phyloP scores from a whole-genome alignment of 2,113 vertebrate species.

The Petroica traversi region DNA sequence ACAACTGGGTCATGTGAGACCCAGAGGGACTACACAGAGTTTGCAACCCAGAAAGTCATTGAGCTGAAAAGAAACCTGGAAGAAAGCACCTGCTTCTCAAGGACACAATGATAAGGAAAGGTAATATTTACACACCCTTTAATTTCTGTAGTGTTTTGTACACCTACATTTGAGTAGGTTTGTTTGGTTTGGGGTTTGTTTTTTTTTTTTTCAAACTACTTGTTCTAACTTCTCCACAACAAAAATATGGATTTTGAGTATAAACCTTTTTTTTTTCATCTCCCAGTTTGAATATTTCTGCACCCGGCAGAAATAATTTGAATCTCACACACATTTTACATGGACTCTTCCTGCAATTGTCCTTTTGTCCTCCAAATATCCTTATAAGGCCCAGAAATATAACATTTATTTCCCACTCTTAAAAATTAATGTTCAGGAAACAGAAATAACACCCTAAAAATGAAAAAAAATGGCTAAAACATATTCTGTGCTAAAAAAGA shows the following conservation, averaged over 20 bases:
- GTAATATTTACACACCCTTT: not conserved
- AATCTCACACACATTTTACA: not conserved
- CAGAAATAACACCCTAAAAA: not conserved
- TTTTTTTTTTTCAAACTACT: not conserved
- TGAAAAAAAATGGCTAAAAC: not conserved
- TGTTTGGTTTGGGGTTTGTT: not conserved
- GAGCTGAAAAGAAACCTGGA: conserved; percentile 13
- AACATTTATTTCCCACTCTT: not conserved
- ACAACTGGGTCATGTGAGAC: not conserved
- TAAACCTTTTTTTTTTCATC: not conserved
- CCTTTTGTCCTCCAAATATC: not conserved
- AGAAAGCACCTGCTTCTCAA: not conserved
- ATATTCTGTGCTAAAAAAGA: not conserved
- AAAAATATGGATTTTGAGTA: not conserved
- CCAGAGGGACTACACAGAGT: not conserved
- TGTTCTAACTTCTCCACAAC: not conserved
- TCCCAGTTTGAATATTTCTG: not conserved
- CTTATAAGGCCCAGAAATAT: not conserved
- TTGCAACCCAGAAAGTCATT: not conserved
- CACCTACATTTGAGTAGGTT: not conserved
- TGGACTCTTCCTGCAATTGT: not conserved
- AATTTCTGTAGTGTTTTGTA: not conserved
- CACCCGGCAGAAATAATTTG: not conserved
- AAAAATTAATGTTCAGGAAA: not conserved
- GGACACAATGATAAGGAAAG: not conserved